phyloP scores from a whole-genome alignment of 1,140 invertebrate species.

The Lasaia peninsularis region DNA sequence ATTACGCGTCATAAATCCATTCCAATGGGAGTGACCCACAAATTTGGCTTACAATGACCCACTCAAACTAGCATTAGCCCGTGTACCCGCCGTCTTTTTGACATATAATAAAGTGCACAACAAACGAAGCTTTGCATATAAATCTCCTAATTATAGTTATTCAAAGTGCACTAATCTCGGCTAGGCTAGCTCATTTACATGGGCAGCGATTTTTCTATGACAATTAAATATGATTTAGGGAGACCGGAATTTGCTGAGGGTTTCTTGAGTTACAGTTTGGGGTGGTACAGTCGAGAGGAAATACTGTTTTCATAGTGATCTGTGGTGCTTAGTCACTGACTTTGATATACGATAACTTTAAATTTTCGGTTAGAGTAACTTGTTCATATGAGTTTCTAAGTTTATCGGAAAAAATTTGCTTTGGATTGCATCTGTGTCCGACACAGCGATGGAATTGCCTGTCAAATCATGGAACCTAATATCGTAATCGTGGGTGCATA shows the following conservation, averaged over 20 bases:
- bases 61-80: conserved; percentile 53
- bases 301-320: background rate
- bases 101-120: conserved; percentile 63
- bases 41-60: conserved; percentile 53
- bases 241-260: conserved; percentile 35
- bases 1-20: conserved; percentile 64
- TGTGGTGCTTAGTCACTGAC: background rate
- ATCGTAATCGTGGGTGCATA: too few species aligned
- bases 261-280: conserved; percentile 11
- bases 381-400: too few species aligned
- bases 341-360: background rate
- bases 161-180: conserved; percentile 60
- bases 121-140: conserved; percentile 71
- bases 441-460: too few species aligned
- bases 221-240: conserved; percentile 66
- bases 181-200: conserved; percentile 57
- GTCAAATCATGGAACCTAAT: too few species aligned
- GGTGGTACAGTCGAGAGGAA: conserved; percentile 14
- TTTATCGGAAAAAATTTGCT: too few species aligned
- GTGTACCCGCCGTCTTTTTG: conserved; percentile 52
- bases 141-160: conserved; percentile 71
- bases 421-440: too few species aligned
- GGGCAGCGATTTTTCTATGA: conserved; percentile 50
- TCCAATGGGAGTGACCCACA: conserved; percentile 66
- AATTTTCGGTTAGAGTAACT: too few species aligned